Evolutionary conservation across 2,888 invertebrate species (phyloP).

Genomic region (Litoditis marina): DNA sequence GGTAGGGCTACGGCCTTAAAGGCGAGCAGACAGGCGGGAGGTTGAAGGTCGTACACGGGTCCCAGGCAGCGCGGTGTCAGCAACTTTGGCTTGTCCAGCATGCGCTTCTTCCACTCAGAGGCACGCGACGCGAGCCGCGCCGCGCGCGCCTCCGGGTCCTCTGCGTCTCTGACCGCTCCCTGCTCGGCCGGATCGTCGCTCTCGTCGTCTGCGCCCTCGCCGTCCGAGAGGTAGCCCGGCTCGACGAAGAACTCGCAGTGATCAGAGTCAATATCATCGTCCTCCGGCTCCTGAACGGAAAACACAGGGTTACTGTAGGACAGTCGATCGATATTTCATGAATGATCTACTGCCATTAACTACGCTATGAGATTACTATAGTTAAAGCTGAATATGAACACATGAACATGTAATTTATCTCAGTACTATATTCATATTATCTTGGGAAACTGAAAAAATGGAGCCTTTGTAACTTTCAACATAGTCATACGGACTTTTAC

Average conservation of each 20-base stretch:
- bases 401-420: no score
- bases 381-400: no score
- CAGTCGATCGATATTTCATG: no score
- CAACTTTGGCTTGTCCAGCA: constrained; percentile 19
- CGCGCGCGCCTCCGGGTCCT: constrained; percentile 36
- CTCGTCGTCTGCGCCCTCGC: constrained; percentile 48
- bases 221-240: constrained; percentile 58
- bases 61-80: constrained; percentile 15
- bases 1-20: constrained; percentile 10
- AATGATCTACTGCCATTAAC: no score
- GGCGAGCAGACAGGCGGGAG: constrained; percentile 8
- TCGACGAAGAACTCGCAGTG: constrained; percentile 54
- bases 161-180: constrained; percentile 13
- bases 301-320: no score
- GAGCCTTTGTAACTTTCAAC: no score
- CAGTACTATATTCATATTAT: no score
- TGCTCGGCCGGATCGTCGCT: constrained; percentile 11
- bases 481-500: no score
- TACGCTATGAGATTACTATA: no score
- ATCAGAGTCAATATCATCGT: constrained; percentile 39
- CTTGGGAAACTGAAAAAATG: no score
- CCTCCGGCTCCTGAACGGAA: constrained; percentile 30
- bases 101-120: constrained; percentile 37
- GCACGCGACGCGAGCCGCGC: constrained; percentile 49
- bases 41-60: constrained; percentile 5